Conservation (phyloP, 2,113 vertebrate species). For the Atrichornis clamosus region DNA sequence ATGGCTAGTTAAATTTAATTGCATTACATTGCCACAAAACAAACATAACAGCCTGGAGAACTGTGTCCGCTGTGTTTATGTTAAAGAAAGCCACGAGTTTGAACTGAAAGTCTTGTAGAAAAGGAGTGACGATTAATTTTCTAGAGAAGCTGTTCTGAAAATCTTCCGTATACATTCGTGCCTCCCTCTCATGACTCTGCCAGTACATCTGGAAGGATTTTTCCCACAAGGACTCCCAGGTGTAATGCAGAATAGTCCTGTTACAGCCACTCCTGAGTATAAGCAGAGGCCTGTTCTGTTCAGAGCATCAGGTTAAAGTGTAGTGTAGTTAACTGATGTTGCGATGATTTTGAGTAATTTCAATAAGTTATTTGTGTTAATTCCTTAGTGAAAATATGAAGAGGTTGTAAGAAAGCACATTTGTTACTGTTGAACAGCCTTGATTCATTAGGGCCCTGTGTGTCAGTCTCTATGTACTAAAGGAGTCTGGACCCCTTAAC, state of each 20-base stretch:
- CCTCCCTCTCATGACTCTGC: neutral
- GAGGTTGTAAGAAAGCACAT: neutral
- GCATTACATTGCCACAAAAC: neutral
- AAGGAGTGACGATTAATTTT: neutral
- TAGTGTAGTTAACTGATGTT: neutral
- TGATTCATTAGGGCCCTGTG: neutral
- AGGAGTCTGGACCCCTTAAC: neutral
- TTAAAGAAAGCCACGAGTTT: neutral
- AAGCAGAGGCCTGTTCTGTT: neutral
- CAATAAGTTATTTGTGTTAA: neutral
- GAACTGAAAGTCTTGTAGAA: neutral
- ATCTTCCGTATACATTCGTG: fast-evolving
- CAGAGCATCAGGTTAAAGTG: neutral
- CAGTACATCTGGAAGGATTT: neutral
- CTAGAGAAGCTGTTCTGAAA: neutral
- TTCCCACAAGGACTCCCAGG: neutral
- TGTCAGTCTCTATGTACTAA: neutral
- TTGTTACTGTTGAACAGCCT: neutral
- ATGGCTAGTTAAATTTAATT: neutral
- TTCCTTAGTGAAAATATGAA: neutral
- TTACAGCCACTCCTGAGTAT: neutral
- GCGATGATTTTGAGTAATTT: neutral
- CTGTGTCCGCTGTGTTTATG: neutral
- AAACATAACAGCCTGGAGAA: neutral
- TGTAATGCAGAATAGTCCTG: neutral